Evolutionary conservation across 53 echinoderm and acorn worm species (phyloP), one percentile per base, ranked within the genome.

Genomic region (Pentamera pediparva): DNA sequence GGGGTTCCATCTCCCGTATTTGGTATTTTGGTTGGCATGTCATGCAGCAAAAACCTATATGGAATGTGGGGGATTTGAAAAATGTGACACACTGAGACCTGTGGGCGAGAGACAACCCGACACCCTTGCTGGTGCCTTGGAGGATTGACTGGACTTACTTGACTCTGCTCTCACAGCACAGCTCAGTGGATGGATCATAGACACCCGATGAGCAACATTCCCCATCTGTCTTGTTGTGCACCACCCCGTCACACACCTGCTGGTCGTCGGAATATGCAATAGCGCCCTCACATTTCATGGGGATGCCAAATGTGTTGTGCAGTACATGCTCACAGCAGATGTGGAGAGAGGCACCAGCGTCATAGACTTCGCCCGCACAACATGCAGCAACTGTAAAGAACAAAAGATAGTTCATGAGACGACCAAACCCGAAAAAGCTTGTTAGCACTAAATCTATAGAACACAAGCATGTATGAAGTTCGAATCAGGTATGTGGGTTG

Each of bases 121-220:
- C n/a, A n/a, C n/a, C n/a, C n/a, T n/a, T n/a, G n/a, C n/a, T n/a
- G n/a, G n/a, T n/a, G n/a, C n/a, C n/a, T n/a, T n/a, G n/a, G n/a
- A n/a, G n/a, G n/a, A n/a, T n/a, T n/a, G n/a, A n/a, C n/a, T n/a
- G 24, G 9, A 67, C 67, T 25, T 29, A 67, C 67, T 47, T 67
- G 12, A 81, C 62, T 30, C 17, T 13, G 37, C 62, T 77, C 26
- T 37, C 32, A 37, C 92, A 92, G 79, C 92, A 92, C 17, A 87
- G 75, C 24, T 78, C 59, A 4, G 0, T 3, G 22, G 27, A 61
- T 2, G 28, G 48, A 54, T 84, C 51, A 55, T 69, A 84, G 25
- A 91, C 65, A 2, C 69, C 65, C 33, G 57, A 67, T 4, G 84
- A 84, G 38, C 91, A 91, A 63, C 91, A 91, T 11, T 5, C 22